Base-by-base conservation (phyloP, 2,113 vertebrate genomes). In the Garra rufa region DNA sequence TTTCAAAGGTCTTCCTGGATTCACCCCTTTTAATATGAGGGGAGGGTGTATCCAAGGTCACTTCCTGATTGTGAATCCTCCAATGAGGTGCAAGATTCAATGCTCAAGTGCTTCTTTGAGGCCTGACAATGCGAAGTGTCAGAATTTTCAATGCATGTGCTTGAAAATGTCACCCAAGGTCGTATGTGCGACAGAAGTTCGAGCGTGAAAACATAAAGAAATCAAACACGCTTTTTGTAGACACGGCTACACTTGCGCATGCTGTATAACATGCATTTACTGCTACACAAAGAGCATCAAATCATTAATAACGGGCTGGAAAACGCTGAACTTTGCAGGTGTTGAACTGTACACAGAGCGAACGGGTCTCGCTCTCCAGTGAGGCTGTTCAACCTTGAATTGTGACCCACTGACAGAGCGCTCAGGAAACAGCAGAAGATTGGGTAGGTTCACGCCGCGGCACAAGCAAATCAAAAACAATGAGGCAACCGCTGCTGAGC, bases 101-200 rank as follows among this genome's bases (percentile, higher is more conserved):
- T 82, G 67, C 73, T 71, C 74, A 65, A 85, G 88, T 87, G 83
- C 73, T 77, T 82, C 78, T 86, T 86, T 87, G 85, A 87, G 24
- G 50, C 28, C 63, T 85, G 83, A 86, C 82, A 87, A 86, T 84
- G 28, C 50, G 63, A 81, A 86, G 82, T 84, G 85, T 81, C 88
- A 74, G 67, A 57, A 79, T 67, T 48, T 81, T 86, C 84, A 80
- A 87, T 85, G 83, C 86, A 83, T 85, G 85, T 63, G 76, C 87
- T 89, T 85, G 48, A 69, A 82, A 86, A 87, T 87, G 87, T 79
- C 86, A 87, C 50, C 70, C 89, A 90, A 87, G 88, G 88, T 85
- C 87, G 83, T 74, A 55, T 50, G 73, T 57, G 63, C 50, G 50
- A 78, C 63, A 76, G 76, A 75, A 59, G 26, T 76, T 71, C 4